Percentiles rank a stretch among this genome's conserved stretches.
These are phyloP conservation scores for Calameuta pallipes DNA, from an alignment of 2,888 invertebrate species.

Conservation along the genomic window DNA sequence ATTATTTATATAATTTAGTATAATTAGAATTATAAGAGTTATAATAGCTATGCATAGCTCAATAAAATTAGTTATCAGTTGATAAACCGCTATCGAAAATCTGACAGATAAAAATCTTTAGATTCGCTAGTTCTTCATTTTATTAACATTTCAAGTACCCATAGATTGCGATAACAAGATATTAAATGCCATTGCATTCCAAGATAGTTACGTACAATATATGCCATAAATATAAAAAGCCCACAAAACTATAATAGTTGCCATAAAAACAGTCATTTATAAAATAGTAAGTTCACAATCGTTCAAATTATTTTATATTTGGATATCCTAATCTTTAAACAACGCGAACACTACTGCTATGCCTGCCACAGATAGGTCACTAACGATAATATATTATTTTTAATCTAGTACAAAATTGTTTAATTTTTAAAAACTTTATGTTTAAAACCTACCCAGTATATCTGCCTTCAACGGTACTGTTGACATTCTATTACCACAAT, in stretches of 20 bases:
- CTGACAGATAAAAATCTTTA: not conserved
- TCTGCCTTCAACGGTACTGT: constrained; percentile 47
- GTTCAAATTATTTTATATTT: not conserved
- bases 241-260: not conserved
- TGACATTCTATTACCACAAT: constrained; percentile 34
- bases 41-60: not conserved
- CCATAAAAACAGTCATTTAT: not conserved
- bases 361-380: not conserved
- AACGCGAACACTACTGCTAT: not conserved
- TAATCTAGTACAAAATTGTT: not conserved
- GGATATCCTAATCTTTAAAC: not conserved
- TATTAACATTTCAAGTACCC: not conserved
- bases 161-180: not conserved
- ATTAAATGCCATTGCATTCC: not conserved
- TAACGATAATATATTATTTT: not conserved
- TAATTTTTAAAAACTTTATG: not conserved
- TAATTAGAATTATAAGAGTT: too few species aligned
- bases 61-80: not conserved
- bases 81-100: not conserved
- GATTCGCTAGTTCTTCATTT: not conserved
- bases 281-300: not conserved
- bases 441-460: constrained; percentile 38
- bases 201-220: not conserved
- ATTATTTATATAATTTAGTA: too few species aligned
- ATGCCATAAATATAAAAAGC: not conserved